Base-by-base conservation (phyloP, 1,140 invertebrate species). In the Achroia grisella region DNA sequence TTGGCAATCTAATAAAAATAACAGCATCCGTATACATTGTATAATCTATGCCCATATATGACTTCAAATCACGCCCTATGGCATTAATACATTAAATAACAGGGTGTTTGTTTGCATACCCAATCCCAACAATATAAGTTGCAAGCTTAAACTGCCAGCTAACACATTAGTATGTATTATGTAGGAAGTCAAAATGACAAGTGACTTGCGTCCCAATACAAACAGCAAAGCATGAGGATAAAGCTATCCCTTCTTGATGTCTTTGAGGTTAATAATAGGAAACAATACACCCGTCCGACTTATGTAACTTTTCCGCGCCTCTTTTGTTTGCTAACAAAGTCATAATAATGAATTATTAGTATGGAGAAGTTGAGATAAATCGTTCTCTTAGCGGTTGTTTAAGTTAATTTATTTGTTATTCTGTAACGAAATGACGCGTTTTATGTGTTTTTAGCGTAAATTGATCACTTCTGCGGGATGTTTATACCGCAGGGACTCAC, bases 381-480 rank as follows among this genome's bases (percentile, higher is more conserved):
- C 54, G 48, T 56, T 23, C 49, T 62, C 60, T 48, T 62, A 66
- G 62, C 61, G 50, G 48, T 53, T 68, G 54, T 59, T 68, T 58
- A 48, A 62, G 34, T 55, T 55, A 69, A 74, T 74, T 71, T 76
- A 76, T 75, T 66, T 75, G 71, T 79, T 73, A 23, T 71, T 76
- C 67, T 43, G 48, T 40, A 47, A 43, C 49, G 43, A 55, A 61
- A 61, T 66, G 60, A 57, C 64, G 59, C 54, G 57, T 68, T 69
- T 73, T 66, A 64, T 68, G 57, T 43, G 44, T 15, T 47, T 47
- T 50, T 53, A 43, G 39, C 41, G 48, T 48, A 39, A 49, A 41
- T 65, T 65, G 62, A 68, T 58, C 17, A 23, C 17, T 23, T 23
- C 17, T 3, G 6, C 6, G 17, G 17, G 17, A 23, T 37, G n/a